Evolutionary conservation across 1,140 invertebrate genomes (phyloP).

Genomic region (Cephus cinctus): DNA sequence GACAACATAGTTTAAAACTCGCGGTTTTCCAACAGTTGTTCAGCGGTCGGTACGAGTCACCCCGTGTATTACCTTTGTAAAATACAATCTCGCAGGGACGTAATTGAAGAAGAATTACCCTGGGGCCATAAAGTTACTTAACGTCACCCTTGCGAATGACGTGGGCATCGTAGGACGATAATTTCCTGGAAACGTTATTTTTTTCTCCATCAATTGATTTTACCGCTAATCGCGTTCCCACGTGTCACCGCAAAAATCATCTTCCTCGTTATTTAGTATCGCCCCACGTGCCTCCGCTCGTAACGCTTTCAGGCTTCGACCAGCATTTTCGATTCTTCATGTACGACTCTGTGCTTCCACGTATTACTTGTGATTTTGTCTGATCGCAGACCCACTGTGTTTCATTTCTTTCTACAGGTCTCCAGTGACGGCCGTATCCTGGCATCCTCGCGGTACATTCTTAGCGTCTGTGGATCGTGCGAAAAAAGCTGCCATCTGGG

Average conservation of each 20-base stretch:
- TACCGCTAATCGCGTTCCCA: neutral
- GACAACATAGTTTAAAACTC: too few relatives aligned
- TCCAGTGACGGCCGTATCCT: slow-evolving; percentile 85
- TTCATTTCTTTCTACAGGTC: slow-evolving; percentile 63
- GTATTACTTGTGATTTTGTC: slow-evolving; percentile 15
- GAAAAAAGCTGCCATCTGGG: slow-evolving; percentile 85
- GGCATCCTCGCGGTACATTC: slow-evolving; percentile 83
- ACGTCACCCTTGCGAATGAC: slow-evolving; percentile 32
- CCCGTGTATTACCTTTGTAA: slow-evolving; percentile 31
- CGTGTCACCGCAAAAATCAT: neutral
- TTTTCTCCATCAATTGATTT: too few relatives aligned
- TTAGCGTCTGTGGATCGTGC: slow-evolving; percentile 86
- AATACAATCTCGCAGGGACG: slow-evolving; percentile 18
- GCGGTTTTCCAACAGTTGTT: slow-evolving; percentile 38
- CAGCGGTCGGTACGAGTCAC: slow-evolving; percentile 34
- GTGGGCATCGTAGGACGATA: slow-evolving; percentile 23
- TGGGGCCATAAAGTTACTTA: slow-evolving; percentile 40
- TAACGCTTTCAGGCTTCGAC: neutral
- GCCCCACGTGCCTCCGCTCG: too few relatives aligned
- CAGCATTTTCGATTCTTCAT: neutral
- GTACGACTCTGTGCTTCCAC: too few relatives aligned
- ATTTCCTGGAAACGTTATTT: slow-evolving; percentile 4
- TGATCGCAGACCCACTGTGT: neutral
- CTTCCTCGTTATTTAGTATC: neutral
- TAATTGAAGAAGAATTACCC: slow-evolving; percentile 38